Evolutionary conservation across 1,140 invertebrate species (phyloP).

Genomic region (Drosophila lacteicornis): DNA sequence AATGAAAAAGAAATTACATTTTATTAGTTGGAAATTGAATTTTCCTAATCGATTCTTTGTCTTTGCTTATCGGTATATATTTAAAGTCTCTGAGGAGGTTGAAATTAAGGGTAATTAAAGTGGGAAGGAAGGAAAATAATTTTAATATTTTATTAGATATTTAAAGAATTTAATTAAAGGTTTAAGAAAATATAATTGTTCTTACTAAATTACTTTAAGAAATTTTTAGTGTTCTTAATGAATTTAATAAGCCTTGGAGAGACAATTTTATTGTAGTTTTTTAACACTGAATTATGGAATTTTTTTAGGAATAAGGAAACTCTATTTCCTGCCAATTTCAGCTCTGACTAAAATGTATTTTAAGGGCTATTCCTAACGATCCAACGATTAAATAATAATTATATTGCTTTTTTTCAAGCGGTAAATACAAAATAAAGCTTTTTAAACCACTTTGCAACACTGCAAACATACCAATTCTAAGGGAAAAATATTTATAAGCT

Average conservation of each 20-base stretch:
- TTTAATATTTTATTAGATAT: no score
- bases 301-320: neutral
- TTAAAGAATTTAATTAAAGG: no score
- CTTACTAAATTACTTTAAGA: no score
- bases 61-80: neutral
- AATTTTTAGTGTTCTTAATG: no score
- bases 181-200: no score
- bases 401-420: neutral
- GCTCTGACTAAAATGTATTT: neutral
- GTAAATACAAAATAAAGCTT: neutral
- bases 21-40: slow-evolving; percentile 56
- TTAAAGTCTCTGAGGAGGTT: neutral
- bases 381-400: no score
- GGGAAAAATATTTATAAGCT: neutral
- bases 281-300: neutral
- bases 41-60: slow-evolving; percentile 38
- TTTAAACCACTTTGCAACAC: neutral
- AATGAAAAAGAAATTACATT: slow-evolving; percentile 58
- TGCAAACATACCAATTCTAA: neutral
- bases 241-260: no score
- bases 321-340: neutral
- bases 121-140: no score
- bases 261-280: neutral
- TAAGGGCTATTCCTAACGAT: neutral
- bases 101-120: no score